phyloP scores from a whole-genome alignment of 1,140 invertebrate species.

The Heliothis subflexa region DNA sequence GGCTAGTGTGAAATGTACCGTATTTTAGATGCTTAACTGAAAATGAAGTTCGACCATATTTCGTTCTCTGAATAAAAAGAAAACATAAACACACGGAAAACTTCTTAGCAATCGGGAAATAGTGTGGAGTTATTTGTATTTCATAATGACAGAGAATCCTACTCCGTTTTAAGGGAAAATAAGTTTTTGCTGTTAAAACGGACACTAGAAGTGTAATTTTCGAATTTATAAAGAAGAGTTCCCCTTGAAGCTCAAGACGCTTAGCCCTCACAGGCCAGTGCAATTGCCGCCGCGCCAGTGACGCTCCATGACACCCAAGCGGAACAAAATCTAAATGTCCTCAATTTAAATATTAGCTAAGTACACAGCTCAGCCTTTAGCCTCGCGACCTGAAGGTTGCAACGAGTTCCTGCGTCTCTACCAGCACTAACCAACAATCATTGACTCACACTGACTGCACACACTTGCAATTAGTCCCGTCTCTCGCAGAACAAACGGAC shows the following conservation, averaged over 20 bases:
- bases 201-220: neutral
- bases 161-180: no score
- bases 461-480: neutral
- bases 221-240: neutral
- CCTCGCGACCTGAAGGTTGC: constrained; percentile 18
- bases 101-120: no score
- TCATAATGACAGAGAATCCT: no score
- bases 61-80: neutral
- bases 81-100: neutral
- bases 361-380: constrained; percentile 16
- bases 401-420: neutral
- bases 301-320: constrained; percentile 13
- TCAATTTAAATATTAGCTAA: constrained; percentile 37
- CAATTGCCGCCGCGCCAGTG: constrained; percentile 5
- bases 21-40: neutral
- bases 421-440: neutral
- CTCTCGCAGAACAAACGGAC: constrained; percentile 8
- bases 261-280: neutral
- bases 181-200: neutral
- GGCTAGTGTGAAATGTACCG: neutral
- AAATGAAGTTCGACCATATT: neutral
- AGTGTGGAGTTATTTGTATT: no score
- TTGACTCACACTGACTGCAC: neutral
- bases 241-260: neutral
- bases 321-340: constrained; percentile 35